Conservation (phyloP, 2,113 vertebrate species). For the Ameiurus melas region DNA sequence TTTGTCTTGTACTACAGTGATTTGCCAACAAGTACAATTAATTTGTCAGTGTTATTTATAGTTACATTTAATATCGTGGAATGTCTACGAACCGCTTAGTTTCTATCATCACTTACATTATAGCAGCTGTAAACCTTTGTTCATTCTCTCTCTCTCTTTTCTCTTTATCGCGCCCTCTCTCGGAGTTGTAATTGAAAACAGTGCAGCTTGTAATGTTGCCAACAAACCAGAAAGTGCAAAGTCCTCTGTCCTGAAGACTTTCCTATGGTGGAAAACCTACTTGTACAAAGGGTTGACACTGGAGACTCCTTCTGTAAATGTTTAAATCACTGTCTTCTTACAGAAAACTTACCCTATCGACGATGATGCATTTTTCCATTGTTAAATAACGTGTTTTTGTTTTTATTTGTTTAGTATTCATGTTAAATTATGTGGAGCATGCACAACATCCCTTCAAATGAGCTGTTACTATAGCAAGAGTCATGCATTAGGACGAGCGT, state of each 20-base stretch:
- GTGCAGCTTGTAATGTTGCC: not conserved
- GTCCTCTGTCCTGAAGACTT: too few species aligned
- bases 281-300: not conserved
- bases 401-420: not conserved
- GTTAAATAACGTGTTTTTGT: not conserved
- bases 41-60: not conserved
- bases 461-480: not conserved
- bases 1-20: not conserved
- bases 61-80: not conserved
- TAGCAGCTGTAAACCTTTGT: not conserved
- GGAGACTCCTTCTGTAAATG: not conserved
- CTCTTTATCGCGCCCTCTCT: not conserved
- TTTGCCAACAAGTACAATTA: not conserved
- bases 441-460: not conserved
- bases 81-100: not conserved
- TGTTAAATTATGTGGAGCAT: not conserved
- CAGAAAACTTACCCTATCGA: not conserved
- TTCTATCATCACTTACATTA: not conserved
- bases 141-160: not conserved
- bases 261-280: too few species aligned
- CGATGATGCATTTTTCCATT: not conserved
- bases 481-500: not conserved
- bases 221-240: not conserved
- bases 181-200: not conserved
- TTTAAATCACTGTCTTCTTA: not conserved